Base-by-base conservation (phyloP, 37 sponge, comb jelly and placozoan genomes). In the Haliclona indistincta region DNA sequence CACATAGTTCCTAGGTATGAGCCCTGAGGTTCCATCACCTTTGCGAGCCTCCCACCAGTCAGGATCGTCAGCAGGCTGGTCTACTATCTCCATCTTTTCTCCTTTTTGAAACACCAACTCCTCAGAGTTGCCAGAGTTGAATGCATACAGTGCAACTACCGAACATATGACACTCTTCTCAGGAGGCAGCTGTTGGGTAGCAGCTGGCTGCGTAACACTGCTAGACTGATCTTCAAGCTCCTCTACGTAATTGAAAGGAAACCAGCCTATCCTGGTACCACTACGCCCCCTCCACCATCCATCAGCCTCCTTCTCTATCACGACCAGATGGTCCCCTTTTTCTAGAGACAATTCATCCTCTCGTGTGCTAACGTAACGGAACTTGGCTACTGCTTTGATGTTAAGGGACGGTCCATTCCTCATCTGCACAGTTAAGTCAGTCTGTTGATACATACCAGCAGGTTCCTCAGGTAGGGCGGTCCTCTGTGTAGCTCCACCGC, bases 181-280 rank as follows among this genome's bases (percentile, higher is more conserved):
- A 7, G n/a, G n/a, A n/a, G n/a, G n/a, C n/a, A n/a, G n/a, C n/a
- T n/a, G n/a, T n/a, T n/a, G n/a, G n/a, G n/a, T 52, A 45, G 23
- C 38, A 25, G 68, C 41, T 47, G 67, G 68, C 1, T 41, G 23
- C 28, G 54, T 29, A 15, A 47, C 54, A 29, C 22, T 54, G 5
- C 33, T 33, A 13, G 25, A 33, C 11, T 30, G 43, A 2, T 68
- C 51, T 11, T 39, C 84, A 33, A 49, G 38, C 60, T 96, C 97
- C 43, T 89, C 94, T 17, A 96, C 97, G 66, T 92, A 96, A 64
- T 96, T 96, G 67, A 86, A 89, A 26, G 97, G 97, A 73, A 96
- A 96, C 89, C 94, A 96, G 6, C 97, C 97, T 15, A 81, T 84
- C 30, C 45, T 37, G 29, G 79, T 76, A 0, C 83, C 89, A 41